phyloP scores from a whole-genome alignment of 2,797 vertebrate species.

The Caiman crocodilus region DNA sequence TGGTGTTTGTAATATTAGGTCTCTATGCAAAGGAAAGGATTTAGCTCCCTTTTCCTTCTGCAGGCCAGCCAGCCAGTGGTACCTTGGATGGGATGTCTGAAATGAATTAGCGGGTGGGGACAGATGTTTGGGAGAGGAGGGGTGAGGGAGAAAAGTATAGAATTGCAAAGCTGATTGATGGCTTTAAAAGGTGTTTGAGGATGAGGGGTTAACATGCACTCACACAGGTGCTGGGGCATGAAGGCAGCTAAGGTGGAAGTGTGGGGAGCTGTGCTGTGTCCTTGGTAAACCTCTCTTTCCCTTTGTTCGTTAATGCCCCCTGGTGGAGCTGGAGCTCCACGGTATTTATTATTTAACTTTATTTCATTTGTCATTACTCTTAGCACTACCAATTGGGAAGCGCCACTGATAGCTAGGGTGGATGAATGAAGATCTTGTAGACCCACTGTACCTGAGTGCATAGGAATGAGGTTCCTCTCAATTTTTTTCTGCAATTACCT shows the following conservation, averaged over 20 bases:
- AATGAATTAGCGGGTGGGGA: background rate
- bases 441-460: background rate
- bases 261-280: rapidly evolving
- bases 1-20: background rate
- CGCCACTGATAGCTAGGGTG: background rate
- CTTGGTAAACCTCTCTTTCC: background rate
- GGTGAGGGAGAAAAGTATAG: background rate
- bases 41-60: background rate
- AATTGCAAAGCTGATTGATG: background rate
- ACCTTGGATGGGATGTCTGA: background rate
- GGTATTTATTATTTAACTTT: background rate
- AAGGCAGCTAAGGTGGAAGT: rapidly evolving
- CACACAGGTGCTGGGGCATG: background rate
- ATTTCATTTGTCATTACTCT: background rate
- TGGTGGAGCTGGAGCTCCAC: constrained; percentile 23
- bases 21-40: background rate
- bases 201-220: background rate
- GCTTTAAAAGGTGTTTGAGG: background rate
- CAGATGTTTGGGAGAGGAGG: rapidly evolving
- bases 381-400: background rate
- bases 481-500: background rate
- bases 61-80: background rate
- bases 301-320: constrained; percentile 67
- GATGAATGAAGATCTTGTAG: constrained; percentile 18
- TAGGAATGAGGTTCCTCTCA: background rate